Evolutionary conservation across 2,888 invertebrate species (phyloP).

Genomic region (Junonia oenone): DNA sequence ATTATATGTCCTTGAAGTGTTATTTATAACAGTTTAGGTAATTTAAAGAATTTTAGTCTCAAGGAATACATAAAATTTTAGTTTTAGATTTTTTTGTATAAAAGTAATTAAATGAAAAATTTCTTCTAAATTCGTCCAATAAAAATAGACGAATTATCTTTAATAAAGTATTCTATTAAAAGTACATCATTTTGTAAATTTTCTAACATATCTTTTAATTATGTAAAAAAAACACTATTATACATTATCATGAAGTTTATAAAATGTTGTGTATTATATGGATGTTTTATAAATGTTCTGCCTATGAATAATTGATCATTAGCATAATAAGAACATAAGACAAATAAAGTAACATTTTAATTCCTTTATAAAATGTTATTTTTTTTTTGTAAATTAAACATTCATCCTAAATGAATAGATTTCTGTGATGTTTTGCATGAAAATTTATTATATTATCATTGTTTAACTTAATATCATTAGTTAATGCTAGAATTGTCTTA

Average conservation of each 20-base stretch:
- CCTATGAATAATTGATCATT: background rate
- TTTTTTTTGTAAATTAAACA: background rate
- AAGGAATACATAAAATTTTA: too few relatives aligned
- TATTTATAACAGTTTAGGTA: background rate
- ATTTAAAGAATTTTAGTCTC: background rate
- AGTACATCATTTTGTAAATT: background rate
- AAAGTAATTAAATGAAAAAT: too few relatives aligned
- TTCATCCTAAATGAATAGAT: background rate
- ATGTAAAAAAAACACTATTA: background rate
- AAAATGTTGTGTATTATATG: background rate
- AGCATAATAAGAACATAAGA: background rate
- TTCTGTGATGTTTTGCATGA: slow-evolving; percentile 12
- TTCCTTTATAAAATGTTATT: background rate
- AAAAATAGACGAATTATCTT: too few relatives aligned
- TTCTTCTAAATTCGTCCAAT: too few relatives aligned
- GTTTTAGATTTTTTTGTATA: too few relatives aligned
- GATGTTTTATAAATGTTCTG: background rate
- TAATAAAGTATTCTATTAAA: background rate
- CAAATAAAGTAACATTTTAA: background rate
- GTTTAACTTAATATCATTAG: slow-evolving; percentile 1
- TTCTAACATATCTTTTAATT: background rate
- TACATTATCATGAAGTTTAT: background rate
- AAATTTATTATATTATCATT: slow-evolving; percentile 1
- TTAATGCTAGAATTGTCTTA: slow-evolving; percentile 3
- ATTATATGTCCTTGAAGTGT: background rate